Evolutionary conservation across 2,888 invertebrate species (phyloP).

Genomic region (Leucoma salicis): DNA sequence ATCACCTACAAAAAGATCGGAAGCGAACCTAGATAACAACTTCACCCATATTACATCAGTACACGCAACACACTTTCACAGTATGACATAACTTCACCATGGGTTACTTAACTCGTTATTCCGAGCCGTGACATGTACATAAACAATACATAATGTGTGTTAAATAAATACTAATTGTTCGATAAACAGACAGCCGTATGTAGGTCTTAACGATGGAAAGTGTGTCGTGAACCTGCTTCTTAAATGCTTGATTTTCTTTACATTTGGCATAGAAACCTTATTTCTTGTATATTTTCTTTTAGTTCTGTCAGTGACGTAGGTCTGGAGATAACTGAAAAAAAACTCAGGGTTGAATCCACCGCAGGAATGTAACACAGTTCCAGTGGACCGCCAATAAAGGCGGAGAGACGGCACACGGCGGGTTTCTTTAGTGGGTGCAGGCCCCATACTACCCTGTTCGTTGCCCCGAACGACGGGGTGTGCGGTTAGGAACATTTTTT

Average conservation of each 20-base stretch:
- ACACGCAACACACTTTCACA: constrained; percentile 23
- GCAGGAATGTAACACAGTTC: no score
- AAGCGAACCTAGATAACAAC: constrained; percentile 11
- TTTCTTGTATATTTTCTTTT: no score
- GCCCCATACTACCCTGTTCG: no score
- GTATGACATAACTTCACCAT: constrained; percentile 18
- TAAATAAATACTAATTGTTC: constrained; percentile 8
- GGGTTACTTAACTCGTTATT: constrained; percentile 17
- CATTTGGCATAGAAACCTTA: no score
- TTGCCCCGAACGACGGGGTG: no score
- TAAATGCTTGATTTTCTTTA: not conserved
- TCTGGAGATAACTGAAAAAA: no score
- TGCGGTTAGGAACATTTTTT: no score
- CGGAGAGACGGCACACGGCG: no score
- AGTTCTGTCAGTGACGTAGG: no score
- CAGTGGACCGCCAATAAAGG: no score
- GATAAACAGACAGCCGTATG: constrained; percentile 2
- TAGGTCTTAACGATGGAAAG: constrained; percentile 5
- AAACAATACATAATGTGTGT: constrained; percentile 6
- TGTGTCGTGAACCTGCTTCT: not conserved
- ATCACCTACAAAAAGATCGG: constrained; percentile 17
- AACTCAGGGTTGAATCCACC: no score
- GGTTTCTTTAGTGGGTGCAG: no score
- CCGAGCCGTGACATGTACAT: constrained; percentile 3
- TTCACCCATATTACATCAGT: constrained; percentile 13